Evolutionary conservation across 2,888 invertebrate species (phyloP).

Genomic region (Himalopsyche anomala): DNA sequence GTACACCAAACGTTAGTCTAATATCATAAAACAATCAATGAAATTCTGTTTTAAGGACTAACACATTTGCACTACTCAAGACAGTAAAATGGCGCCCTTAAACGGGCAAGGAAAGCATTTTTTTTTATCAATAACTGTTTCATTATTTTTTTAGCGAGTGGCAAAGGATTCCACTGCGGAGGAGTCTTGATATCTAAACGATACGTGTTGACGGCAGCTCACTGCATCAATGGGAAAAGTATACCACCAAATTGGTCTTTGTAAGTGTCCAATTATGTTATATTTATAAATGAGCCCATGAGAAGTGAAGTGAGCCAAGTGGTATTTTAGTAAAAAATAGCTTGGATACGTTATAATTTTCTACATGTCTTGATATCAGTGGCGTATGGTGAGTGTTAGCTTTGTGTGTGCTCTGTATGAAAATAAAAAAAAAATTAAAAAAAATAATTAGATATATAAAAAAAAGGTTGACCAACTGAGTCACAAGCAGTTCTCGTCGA

Average conservation of each 20-base stretch:
- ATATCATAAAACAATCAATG: constrained; percentile 12
- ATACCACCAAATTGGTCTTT: constrained; percentile 80
- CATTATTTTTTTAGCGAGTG: constrained; percentile 73
- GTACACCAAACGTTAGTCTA: constrained; percentile 79
- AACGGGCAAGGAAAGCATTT: neutral
- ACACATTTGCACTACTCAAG: too few relatives aligned
- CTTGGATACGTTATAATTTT: too few relatives aligned
- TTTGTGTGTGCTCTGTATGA: too few relatives aligned
- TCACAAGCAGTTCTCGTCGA: too few relatives aligned
- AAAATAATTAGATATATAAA: too few relatives aligned
- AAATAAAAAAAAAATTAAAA: too few relatives aligned
- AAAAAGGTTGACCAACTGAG: too few relatives aligned
- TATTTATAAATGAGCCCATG: neutral
- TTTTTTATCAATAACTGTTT: neutral
- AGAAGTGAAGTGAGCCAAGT: too few relatives aligned
- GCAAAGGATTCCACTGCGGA: constrained; percentile 83
- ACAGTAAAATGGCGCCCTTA: constrained; percentile 66
- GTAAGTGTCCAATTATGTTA: constrained; percentile 70
- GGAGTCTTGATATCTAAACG: constrained; percentile 82
- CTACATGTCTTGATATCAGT: too few relatives aligned
- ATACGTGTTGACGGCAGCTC: constrained; percentile 86
- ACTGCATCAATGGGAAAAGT: constrained; percentile 82
- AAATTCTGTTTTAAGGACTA: too few relatives aligned
- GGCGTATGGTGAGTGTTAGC: too few relatives aligned
- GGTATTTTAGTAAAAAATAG: too few relatives aligned